Base-by-base conservation (phyloP, 2,797 vertebrate species). In the Aulostomus chinensis region DNA sequence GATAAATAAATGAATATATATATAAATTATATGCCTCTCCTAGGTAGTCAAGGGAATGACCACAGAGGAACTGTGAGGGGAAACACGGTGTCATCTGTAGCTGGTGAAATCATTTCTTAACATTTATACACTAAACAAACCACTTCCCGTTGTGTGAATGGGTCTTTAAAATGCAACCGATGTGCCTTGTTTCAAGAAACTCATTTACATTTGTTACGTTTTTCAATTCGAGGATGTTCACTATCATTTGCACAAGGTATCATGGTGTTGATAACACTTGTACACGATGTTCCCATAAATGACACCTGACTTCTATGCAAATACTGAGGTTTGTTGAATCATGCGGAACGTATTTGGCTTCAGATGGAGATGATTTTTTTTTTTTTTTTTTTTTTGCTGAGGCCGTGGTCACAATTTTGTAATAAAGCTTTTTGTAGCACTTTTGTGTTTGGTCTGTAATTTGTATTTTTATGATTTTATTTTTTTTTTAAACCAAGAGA, bases 381-480 rank as follows among this genome's bases (percentile, higher is more conserved):
- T n/a, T n/a, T n/a, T n/a, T n/a, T n/a, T n/a, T n/a, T n/a, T n/a
- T n/a, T 64, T 71, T 68, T 80, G 64, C 68, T 58, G 63, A 42
- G 37, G 42, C 51, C 63, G 51, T 66, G 57, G 81, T 85, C 73
- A 83, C 77, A 59, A 43, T 90, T 90, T 91, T 89, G 80, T 88
- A 91, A 87, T 90, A 89, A 91, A 90, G 81, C 83, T 79, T 91
- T 90, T 91, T 85, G 73, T 86, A 88, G 79, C 83, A 84, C 77
- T 77, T 76, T 16, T 65, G 37, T 69, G 58, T 68, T 64, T 66
- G n/a, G 15, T 37, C 7, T 55, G 2, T 51, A 2, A 25, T 14
- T 14, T 15, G 15, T 6, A 32, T 52, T 58, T 37, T 20, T 20
- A n/a, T 13, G 8, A 12, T 12, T 35, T 9, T 17, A 4, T 36